Percentiles rank a stretch among this genome's conserved stretches.
These are phyloP conservation scores for Strigamia maritima DNA, from an alignment of 2,888 invertebrate species.

Conservation along the genomic window DNA sequence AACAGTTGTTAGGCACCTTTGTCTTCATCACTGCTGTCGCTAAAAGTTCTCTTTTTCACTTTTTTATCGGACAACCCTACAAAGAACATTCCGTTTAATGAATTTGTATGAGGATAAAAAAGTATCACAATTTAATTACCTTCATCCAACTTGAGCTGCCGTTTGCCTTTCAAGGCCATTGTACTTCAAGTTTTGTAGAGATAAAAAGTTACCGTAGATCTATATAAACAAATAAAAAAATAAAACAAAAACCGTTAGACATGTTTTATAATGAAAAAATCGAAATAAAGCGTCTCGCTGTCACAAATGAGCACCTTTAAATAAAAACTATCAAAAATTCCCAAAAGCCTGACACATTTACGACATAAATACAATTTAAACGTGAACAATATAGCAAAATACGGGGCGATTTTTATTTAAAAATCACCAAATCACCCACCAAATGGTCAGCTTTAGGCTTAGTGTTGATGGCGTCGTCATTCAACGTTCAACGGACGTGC, in stretches of 20 bases:
- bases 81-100: too few relatives aligned
- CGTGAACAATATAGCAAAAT: not conserved
- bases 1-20: not conserved
- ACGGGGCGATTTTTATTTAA: not conserved
- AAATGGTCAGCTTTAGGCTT: not conserved
- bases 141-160: not conserved
- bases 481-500: not conserved
- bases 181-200: not conserved
- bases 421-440: not conserved
- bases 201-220: not conserved
- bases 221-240: not conserved
- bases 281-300: too few relatives aligned
- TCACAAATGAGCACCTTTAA: not conserved
- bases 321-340: not conserved
- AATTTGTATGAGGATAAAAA: too few relatives aligned
- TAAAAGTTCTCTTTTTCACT: slow-evolving; percentile 37
- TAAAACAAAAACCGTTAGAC: too few relatives aligned
- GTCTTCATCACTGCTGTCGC: slow-evolving; percentile 40
- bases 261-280: too few relatives aligned
- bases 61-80: slow-evolving; percentile 34
- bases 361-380: not conserved
- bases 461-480: not conserved
- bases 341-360: not conserved
- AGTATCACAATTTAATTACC: not conserved
- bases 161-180: not conserved